Percentiles rank a stretch among this genome's conserved stretches.
phyloP scores from a whole-genome alignment of 1,140 invertebrate genomes.

The Prorops nasuta region DNA sequence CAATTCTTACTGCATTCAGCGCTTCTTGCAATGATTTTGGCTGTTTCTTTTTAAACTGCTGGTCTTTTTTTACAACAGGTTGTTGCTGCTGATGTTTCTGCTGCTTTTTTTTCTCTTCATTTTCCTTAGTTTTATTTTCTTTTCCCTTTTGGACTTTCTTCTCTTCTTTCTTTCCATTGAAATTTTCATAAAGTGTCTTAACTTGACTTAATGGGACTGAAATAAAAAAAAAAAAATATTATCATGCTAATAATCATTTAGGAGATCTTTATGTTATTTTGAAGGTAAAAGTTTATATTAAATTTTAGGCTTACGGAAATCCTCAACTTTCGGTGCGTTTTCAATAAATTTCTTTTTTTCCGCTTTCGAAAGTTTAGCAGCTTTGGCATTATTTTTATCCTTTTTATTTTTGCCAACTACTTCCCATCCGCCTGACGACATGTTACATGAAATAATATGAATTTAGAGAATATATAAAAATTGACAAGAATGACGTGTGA shows the following conservation, averaged over 20 bases:
- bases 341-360: conserved; percentile 63
- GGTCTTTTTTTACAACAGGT: conserved; percentile 38
- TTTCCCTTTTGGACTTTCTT: conserved; percentile 48
- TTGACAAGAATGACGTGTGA: conserved; percentile 19
- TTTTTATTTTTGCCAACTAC: conserved; percentile 73
- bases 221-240: conserved; percentile 5
- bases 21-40: conserved; percentile 69
- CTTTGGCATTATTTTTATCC: conserved; percentile 59
- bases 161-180: conserved; percentile 52
- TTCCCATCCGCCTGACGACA: conserved; percentile 74
- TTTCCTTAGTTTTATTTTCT: conserved; percentile 50
- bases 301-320: conserved; percentile 60
- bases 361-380: conserved; percentile 59
- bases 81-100: conserved; percentile 40
- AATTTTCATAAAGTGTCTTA: conserved; percentile 51
- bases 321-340: conserved; percentile 63
- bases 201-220: conserved; percentile 55
- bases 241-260: too few species aligned
- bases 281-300: conserved; percentile 1
- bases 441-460: conserved; percentile 48
- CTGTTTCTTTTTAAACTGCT: conserved; percentile 55
- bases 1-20: conserved; percentile 57
- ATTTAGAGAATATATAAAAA: conserved; percentile 5
- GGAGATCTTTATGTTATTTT: not conserved
- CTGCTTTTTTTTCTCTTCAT: conserved; percentile 53